Conservation (phyloP, 2,888 invertebrate species). For the Oxytorus armatus region DNA sequence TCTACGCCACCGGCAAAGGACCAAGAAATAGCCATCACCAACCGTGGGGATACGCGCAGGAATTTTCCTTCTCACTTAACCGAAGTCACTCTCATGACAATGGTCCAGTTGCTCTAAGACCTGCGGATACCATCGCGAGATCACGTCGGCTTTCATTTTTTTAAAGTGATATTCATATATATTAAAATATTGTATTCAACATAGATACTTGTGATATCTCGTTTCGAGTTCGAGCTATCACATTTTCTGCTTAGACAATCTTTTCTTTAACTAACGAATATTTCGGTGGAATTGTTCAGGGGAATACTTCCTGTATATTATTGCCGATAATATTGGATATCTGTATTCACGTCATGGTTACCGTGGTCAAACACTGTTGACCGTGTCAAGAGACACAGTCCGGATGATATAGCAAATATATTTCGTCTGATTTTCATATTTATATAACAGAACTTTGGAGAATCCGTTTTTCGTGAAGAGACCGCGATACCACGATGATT, state of each 20-base stretch:
- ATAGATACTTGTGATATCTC: not conserved
- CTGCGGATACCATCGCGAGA: constrained; percentile 59
- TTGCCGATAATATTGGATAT: not conserved
- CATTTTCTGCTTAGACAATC: not conserved
- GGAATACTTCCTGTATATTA: not conserved
- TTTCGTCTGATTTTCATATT: not conserved
- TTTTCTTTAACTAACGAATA: not conserved
- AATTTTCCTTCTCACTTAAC: constrained; percentile 37
- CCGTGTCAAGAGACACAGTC: not conserved
- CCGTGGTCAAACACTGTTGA: not conserved
- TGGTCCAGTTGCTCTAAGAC: constrained; percentile 74
- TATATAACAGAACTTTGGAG: not conserved
- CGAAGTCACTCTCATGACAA: constrained; percentile 52
- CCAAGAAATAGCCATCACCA: constrained; percentile 43
- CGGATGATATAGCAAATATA: not conserved
- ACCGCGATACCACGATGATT: not conserved
- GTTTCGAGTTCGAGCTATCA: too few species aligned
- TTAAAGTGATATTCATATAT: not conserved
- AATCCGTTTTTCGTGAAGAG: not conserved
- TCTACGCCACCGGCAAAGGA: constrained; percentile 55
- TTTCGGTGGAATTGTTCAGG: not conserved
- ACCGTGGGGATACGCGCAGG: constrained; percentile 5
- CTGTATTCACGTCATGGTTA: not conserved
- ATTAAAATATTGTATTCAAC: not conserved
- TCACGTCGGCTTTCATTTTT: constrained; percentile 23